A percentile compares a stretch with the other conserved stretches of the same genome.
phyloP scores from a whole-genome alignment of 2,888 invertebrate genomes.

The Gasteruption jaculator region DNA sequence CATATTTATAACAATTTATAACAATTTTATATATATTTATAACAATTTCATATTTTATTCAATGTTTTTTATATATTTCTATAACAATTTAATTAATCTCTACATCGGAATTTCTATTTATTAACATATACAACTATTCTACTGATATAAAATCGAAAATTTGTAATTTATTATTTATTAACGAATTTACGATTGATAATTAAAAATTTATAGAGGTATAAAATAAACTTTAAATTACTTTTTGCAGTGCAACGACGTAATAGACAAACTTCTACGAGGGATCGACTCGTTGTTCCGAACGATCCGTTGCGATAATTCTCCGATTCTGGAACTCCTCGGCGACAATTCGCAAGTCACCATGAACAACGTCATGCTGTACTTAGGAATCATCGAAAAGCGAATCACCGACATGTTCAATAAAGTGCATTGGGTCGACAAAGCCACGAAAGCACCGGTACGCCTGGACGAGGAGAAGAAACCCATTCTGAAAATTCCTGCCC shows the following conservation, averaged over 20 bases:
- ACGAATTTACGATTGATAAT: too few relatives aligned
- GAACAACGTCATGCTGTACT: conserved; percentile 75
- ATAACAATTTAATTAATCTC: too few relatives aligned
- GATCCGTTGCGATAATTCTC: conserved; percentile 70
- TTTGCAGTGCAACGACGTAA: conserved; percentile 39
- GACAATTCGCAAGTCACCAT: conserved; percentile 68
- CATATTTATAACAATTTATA: too few relatives aligned
- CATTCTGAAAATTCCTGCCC: conserved; percentile 38
- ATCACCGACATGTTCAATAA: conserved; percentile 63
- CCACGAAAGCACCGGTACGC: conserved; percentile 35
- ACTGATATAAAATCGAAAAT: too few relatives aligned
- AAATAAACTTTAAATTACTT: conserved; percentile 3
- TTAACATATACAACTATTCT: too few relatives aligned
- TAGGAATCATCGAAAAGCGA: conserved; percentile 76
- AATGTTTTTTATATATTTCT: too few relatives aligned
- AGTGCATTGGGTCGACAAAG: conserved; percentile 50
- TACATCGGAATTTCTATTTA: too few relatives aligned
- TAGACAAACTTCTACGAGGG: conserved; percentile 50
- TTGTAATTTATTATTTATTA: too few relatives aligned
- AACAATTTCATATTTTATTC: too few relatives aligned
- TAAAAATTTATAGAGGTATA: too few relatives aligned
- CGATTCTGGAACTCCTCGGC: conserved; percentile 68
- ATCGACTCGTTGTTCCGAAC: conserved; percentile 57
- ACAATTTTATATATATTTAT: too few relatives aligned
- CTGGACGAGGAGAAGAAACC: conserved; percentile 45